Evolutionary conservation across 2,113 vertebrate genomes (phyloP), one percentile per base, ranked within the genome.

Genomic region (Gallinago jamesoni): DNA sequence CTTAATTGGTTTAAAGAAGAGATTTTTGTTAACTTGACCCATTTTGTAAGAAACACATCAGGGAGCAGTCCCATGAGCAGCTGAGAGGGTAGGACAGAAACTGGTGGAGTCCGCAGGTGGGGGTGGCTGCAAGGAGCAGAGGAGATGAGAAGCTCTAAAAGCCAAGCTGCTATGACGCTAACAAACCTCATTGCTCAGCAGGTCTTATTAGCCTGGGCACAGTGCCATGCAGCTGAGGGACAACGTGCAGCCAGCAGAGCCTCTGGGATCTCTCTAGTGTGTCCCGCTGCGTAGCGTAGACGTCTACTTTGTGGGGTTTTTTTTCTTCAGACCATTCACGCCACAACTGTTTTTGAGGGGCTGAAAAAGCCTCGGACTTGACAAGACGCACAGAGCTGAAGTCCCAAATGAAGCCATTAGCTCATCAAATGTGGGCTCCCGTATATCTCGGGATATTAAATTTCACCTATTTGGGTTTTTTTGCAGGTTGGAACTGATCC

Each of bases 171-270:
- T 74, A 0, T 63, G 76, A 90, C 0, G 4, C 22, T 86, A 81
- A 81, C 90, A 70, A 86, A 85, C 68, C 16, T 13, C 63, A 56
- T 8, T 0, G 2, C 87, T 75, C 83, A 78, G 86, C 84, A 75
- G 56, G 73, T 84, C 80, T 64, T 37, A 70, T 67, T 93, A 90
- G 83, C 76, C 89, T 87, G 91, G 96, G 94, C 93, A 93, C 0
- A 1, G n/a, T 81, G 93, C 95, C 95, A 93, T 33, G 94, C 95
- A 94, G 94, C 91, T 91, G 93, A 93, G 62, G 72, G 64, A 89
- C 83, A 90, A 69, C 39, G 5, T 70, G 76, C 76, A 81, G 89
- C 20, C 86, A 60, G 80, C 79, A 73, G 75, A 37, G 79, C 53
- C 70, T 73, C 83, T 86, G 88, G n/a, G 52, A 64, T 89, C 84